phyloP scores from a whole-genome alignment of 1,140 invertebrate genomes.

The Drosophila prosaltans region DNA sequence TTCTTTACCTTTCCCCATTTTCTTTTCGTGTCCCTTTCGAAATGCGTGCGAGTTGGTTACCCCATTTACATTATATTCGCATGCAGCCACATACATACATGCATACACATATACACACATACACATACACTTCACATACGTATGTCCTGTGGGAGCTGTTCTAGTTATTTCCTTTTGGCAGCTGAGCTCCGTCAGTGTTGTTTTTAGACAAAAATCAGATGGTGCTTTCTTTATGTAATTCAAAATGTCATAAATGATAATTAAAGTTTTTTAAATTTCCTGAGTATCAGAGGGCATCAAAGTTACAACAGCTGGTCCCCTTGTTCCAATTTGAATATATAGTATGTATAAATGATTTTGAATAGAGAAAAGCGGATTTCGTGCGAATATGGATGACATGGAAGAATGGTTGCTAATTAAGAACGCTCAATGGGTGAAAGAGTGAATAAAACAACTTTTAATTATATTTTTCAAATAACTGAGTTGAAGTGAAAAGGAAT shows the following conservation, averaged over 20 bases:
- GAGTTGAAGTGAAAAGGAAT: slow-evolving; percentile 30
- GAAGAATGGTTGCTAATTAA: slow-evolving; percentile 64
- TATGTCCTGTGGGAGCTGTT: slow-evolving; percentile 61
- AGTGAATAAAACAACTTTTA: slow-evolving; percentile 50
- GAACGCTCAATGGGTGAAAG: slow-evolving; percentile 19
- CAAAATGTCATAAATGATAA: slow-evolving; percentile 40
- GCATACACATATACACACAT: slow-evolving; percentile 11
- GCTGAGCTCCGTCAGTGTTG: slow-evolving; percentile 12
- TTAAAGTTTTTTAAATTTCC: slow-evolving; percentile 34
- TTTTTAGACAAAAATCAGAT: slow-evolving; percentile 4
- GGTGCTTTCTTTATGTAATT: slow-evolving; percentile 26
- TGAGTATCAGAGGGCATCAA: slow-evolving; percentile 38
- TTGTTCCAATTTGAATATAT: slow-evolving; percentile 32
- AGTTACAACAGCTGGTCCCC: slow-evolving; percentile 31
- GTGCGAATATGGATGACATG: slow-evolving; percentile 66
- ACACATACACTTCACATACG: slow-evolving; percentile 23
- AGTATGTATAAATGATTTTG: neutral
- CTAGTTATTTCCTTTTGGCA: slow-evolving; percentile 43
- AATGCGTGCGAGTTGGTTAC: neutral
- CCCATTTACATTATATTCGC: slow-evolving; percentile 2
- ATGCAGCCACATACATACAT: slow-evolving; percentile 8
- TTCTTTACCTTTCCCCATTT: neutral
- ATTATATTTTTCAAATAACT: slow-evolving; percentile 37
- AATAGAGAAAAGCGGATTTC: slow-evolving; percentile 11
- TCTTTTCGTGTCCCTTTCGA: neutral